Evolutionary conservation across 2,888 invertebrate genomes (phyloP).

Genomic region (Microctonus hyperodae): DNA sequence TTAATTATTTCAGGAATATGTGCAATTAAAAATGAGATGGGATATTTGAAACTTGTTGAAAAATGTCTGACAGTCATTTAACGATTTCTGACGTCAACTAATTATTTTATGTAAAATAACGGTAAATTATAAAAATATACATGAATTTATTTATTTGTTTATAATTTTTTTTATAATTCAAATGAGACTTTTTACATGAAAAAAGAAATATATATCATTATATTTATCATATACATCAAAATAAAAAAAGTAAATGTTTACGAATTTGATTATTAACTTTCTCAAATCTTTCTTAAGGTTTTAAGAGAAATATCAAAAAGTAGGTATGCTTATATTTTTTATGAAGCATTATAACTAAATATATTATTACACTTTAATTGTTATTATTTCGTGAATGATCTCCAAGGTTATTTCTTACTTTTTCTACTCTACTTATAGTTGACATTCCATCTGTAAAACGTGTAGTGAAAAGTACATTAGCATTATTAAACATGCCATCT

Average conservation of each 20-base stretch:
- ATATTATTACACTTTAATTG: background rate
- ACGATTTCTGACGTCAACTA: too few species aligned
- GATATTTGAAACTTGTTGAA: too few species aligned
- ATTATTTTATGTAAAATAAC: too few species aligned
- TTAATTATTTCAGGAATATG: too few species aligned
- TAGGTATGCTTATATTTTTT: background rate
- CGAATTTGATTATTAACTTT: background rate
- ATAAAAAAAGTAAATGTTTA: background rate
- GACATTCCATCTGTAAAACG: slow-evolving; percentile 96
- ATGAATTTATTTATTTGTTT: too few species aligned
- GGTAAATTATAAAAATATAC: too few species aligned
- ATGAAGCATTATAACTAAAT: background rate
- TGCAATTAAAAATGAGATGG: too few species aligned
- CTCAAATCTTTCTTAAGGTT: too few species aligned
- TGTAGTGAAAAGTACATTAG: slow-evolving; percentile 95
- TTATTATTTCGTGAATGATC: background rate
- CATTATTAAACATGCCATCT: slow-evolving; percentile 99
- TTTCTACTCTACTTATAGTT: slow-evolving; percentile 74
- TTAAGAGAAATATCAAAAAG: background rate
- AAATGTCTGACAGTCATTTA: too few species aligned
- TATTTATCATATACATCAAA: background rate
- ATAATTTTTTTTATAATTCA: background rate
- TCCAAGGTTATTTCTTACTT: slow-evolving; percentile 35
- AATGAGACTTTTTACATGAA: background rate
- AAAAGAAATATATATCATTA: background rate